Evolutionary conservation across 2,113 vertebrate species (phyloP).

Genomic region (Oncorhynchus kisutch): DNA sequence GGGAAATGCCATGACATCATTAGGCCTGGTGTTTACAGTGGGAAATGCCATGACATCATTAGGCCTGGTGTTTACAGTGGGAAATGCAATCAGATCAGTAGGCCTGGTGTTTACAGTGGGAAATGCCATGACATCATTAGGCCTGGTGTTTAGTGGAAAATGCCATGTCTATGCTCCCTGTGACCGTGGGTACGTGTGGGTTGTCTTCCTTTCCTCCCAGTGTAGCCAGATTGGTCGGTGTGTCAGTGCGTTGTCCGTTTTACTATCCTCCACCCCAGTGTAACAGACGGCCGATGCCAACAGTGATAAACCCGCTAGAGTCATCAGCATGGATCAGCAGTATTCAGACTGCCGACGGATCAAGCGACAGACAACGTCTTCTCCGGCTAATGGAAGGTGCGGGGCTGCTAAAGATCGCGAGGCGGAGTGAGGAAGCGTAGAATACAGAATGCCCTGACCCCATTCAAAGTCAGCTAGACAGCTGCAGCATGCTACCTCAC

Average conservation of each 20-base stretch:
- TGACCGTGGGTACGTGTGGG: too few relatives aligned
- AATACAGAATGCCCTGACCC: conserved; percentile 27
- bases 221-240: neutral
- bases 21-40: too few relatives aligned
- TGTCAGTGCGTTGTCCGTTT: conserved; percentile 1
- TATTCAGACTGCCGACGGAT: conserved; percentile 58
- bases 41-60: too few relatives aligned
- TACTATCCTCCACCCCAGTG: conserved; percentile 50
- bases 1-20: too few relatives aligned
- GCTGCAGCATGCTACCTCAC: too few relatives aligned
- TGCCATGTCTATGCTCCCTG: neutral
- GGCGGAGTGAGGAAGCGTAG: conserved; percentile 18
- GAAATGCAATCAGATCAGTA: accelerated
- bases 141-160: too few relatives aligned
- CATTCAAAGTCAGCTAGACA: conserved; percentile 23
- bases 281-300: conserved; percentile 78
- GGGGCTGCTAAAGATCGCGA: neutral
- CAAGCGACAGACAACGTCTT: conserved; percentile 37
- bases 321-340: conserved; percentile 77
- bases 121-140: too few relatives aligned
- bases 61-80: too few relatives aligned
- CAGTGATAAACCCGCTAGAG: conserved; percentile 75
- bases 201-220: too few relatives aligned
- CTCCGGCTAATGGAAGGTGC: conserved; percentile 46
- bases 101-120: too few relatives aligned